A percentile compares a stretch with the other conserved stretches of the same genome.
Conservation (phyloP, 2,113 vertebrate species). For the Passer montanus region DNA sequence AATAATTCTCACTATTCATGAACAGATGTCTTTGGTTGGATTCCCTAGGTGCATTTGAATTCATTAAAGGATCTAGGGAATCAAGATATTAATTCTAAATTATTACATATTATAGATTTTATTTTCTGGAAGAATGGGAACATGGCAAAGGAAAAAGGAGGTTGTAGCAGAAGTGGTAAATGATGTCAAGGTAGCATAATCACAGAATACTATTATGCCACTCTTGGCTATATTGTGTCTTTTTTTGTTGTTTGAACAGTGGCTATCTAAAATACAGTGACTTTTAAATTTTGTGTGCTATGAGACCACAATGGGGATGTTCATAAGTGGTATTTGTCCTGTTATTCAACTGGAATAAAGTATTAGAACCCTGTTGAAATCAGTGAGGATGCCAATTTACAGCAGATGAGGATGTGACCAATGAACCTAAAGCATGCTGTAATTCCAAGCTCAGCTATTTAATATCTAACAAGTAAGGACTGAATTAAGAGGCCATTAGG, state of each 20-base stretch:
- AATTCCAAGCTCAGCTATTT: not conserved
- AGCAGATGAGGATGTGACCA: not conserved
- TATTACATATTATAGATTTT: constrained; percentile 80
- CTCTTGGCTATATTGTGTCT: not conserved
- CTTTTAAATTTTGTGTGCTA: not conserved
- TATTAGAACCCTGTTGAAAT: not conserved
- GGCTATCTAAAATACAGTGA: not conserved
- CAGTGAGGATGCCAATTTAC: not conserved
- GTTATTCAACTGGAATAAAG: not conserved
- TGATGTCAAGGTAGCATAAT: constrained; percentile 6
- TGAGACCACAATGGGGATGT: not conserved
- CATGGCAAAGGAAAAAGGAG: constrained; percentile 39
- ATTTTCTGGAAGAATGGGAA: constrained; percentile 69
- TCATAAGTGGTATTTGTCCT: not conserved
- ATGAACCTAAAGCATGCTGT: not conserved
- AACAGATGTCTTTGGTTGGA: constrained; percentile 84
- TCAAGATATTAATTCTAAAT: constrained; percentile 82
- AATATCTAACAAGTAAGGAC: not conserved
- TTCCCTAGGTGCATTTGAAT: constrained; percentile 79
- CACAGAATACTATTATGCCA: not conserved
- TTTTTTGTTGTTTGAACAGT: not conserved
- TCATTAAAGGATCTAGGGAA: constrained; percentile 82
- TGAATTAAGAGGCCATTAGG: not conserved
- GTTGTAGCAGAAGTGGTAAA: constrained; percentile 50
- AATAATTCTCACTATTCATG: constrained; percentile 84